phyloP scores from a whole-genome alignment of 2,113 vertebrate genomes.

The Aegithalos caudatus region DNA sequence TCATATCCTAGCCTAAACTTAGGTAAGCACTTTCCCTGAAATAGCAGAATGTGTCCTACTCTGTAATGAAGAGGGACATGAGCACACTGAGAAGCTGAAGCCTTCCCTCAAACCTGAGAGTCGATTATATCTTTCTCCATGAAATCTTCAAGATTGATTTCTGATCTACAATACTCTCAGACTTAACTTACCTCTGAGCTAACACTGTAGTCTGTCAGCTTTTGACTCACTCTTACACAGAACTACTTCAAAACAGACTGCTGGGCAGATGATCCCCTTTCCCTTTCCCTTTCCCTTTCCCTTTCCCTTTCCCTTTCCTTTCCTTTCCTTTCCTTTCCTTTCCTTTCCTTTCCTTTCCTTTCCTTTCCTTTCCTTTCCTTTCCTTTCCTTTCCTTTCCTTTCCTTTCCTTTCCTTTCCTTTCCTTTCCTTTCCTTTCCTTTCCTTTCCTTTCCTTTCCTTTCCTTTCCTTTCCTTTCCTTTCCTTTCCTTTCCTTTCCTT shows the following conservation, averaged over 20 bases:
- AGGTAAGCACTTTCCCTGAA: neutral
- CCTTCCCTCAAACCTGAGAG: neutral
- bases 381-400: no score
- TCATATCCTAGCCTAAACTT: neutral
- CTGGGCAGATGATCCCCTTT: neutral
- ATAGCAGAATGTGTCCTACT: neutral
- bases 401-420: no score
- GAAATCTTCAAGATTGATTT: neutral
- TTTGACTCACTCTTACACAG: neutral
- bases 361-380: no score
- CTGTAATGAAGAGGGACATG: accelerated
- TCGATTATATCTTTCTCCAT: neutral
- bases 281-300: no score
- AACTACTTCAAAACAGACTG: neutral
- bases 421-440: no score
- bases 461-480: no score
- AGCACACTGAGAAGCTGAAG: neutral
- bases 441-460: no score
- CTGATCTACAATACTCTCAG: neutral
- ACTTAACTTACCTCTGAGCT: neutral
- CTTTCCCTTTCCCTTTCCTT: no score
- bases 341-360: no score
- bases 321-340: no score
- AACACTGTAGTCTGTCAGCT: neutral
- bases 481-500: no score